Percentiles rank a stretch among this genome's conserved stretches.
Conservation (phyloP, 2,113 vertebrate species). For the Brachypteracias leptosomus region DNA sequence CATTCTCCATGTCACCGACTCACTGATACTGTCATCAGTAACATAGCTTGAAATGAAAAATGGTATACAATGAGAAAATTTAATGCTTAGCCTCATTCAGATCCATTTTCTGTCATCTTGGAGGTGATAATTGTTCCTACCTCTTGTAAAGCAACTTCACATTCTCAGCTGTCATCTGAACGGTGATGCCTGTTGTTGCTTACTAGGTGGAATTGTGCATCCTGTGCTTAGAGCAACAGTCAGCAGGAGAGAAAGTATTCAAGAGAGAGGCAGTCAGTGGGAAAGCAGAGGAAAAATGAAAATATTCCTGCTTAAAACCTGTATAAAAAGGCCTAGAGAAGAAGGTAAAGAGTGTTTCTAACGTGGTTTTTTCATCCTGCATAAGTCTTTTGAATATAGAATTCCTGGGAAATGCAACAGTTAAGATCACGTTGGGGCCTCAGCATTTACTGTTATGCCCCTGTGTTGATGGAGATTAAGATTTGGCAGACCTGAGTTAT, state of each 20-base stretch:
- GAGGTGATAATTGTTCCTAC: fast-evolving
- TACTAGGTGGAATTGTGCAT: background rate
- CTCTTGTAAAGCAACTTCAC: background rate
- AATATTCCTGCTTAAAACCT: background rate
- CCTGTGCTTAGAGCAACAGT: background rate
- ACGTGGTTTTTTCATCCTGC: background rate
- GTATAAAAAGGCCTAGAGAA: background rate
- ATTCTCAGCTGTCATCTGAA: background rate
- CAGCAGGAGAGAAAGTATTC: background rate
- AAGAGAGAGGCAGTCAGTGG: background rate
- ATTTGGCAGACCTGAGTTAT: background rate
- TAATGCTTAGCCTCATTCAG: background rate
- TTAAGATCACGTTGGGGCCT: background rate
- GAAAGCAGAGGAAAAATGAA: background rate
- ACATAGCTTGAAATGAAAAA: background rate
- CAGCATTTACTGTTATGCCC: background rate
- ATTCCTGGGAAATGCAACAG: background rate
- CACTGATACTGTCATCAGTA: background rate
- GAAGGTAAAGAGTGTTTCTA: background rate
- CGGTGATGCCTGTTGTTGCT: background rate
- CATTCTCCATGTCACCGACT: background rate
- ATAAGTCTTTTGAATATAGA: background rate
- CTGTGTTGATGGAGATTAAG: background rate
- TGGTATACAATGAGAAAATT: background rate
- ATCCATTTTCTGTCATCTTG: background rate